Conservation (phyloP, 2,888 invertebrate genomes). For the Gryllus longicercus region DNA sequence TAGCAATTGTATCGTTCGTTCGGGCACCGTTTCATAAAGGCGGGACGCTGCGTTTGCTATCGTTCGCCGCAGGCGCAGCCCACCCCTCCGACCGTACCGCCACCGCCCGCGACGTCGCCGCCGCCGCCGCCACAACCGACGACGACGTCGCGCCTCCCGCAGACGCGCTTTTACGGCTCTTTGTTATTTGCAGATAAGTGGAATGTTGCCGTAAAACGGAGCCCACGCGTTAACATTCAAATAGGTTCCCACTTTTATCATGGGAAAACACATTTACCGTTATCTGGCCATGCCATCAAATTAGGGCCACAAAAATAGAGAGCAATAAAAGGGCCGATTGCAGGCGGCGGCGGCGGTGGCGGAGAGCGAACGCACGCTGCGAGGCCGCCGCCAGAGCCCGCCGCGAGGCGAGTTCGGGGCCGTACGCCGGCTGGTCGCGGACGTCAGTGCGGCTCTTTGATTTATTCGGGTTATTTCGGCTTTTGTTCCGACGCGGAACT, state of each 20-base stretch:
- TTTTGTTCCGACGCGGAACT: too few relatives aligned
- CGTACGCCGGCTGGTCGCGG: not conserved
- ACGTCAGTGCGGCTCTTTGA: too few relatives aligned
- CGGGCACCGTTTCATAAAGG: too few relatives aligned
- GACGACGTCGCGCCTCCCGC: too few relatives aligned
- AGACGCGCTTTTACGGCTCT: constrained; percentile 2
- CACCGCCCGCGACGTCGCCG: not conserved
- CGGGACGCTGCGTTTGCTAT: too few relatives aligned
- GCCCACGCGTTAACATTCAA: constrained; percentile 1
- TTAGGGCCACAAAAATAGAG: constrained; percentile 17
- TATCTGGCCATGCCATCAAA: not conserved
- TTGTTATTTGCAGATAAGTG: constrained; percentile 17
- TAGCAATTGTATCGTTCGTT: too few relatives aligned
- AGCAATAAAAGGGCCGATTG: constrained; percentile 8
- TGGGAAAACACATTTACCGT: constrained; percentile 17
- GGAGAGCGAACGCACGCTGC: not conserved
- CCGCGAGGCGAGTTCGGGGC: not conserved
- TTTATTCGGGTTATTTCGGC: too few relatives aligned
- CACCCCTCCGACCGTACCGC: not conserved
- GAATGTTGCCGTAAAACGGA: not conserved
- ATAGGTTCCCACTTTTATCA: constrained; percentile 11
- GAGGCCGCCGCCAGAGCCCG: not conserved
- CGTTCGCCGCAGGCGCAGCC: too few relatives aligned
- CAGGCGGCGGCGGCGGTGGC: not conserved
- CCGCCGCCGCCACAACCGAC: not conserved